Conservation (phyloP, 1,140 invertebrate species). For the Nylanderia fulva region DNA sequence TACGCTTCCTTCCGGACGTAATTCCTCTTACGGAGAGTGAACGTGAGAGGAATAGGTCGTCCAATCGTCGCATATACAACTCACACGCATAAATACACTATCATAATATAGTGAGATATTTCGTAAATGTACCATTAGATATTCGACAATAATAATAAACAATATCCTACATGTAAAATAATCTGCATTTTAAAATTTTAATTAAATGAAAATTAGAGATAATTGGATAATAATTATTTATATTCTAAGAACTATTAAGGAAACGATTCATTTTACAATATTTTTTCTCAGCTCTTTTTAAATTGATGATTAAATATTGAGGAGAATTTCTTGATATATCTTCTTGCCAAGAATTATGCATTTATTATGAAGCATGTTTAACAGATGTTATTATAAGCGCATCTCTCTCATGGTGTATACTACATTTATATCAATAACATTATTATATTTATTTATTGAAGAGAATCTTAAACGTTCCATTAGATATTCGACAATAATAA, state of each 20-base stretch:
- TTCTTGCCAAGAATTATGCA: too few species aligned
- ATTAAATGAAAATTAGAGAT: background rate
- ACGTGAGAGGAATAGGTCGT: background rate
- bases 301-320: too few species aligned
- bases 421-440: too few species aligned
- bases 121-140: background rate
- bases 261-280: background rate
- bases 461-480: background rate
- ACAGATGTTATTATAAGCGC: too few species aligned
- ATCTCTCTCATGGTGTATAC: too few species aligned
- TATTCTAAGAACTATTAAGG: background rate
- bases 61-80: background rate
- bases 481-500: background rate
- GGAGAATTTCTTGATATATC: too few species aligned
- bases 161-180: background rate
- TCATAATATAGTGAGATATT: background rate
- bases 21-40: constrained; percentile 48
- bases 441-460: too few species aligned
- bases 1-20: constrained; percentile 16
- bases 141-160: background rate
- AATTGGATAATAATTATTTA: too few species aligned
- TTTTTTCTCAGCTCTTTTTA: too few species aligned
- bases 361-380: too few species aligned
- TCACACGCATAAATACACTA: background rate
- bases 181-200: background rate